Base-by-base conservation (phyloP, 2,888 invertebrate genomes). In the Halictus ligatus region DNA sequence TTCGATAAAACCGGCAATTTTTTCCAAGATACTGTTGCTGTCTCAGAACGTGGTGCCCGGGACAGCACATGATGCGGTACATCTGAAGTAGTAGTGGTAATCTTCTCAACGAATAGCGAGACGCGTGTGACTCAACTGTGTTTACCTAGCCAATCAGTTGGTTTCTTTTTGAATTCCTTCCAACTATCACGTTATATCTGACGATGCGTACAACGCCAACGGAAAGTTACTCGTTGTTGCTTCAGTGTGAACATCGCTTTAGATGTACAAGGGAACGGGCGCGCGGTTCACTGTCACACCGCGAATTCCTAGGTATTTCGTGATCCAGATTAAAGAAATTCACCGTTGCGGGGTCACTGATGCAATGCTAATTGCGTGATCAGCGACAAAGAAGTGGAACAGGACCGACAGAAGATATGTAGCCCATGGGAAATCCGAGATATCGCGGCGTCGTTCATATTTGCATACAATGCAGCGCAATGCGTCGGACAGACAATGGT, bases 391-490 rank as follows among this genome's bases (percentile, higher is more conserved):
- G 83, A 76, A 85, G 81, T 74, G 79, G 80, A 86, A 79, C 78
- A 78, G 7, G 72, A 40, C 64, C 54, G 81, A 29, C 74, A 15
- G 80, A 58, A 21, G 77, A 80, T 77, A 80, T 48, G 74, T 21
- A 25, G 25, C 46, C n/a, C 35, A 40, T 67, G 74, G 64, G 83
- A 86, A 86, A 89, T 54, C 74, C 76, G 87, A 78, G 90, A 84
- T 88, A 89, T 81, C 89, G 84, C 67, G 13, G 78, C 77, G 80
- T 80, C 89, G 87, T 64, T 77, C 74, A 60, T 80, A 90, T 92
- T 92, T 91, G 89, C 90, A 88, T 89, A 89, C 89, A 92, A 92
- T 91, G 80, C 89, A 76, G 71, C 83, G 82, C 86, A 84, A 87
- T 85, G 88, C 88, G 64, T 85, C 78, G 71, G 43, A 60, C 78